Evolutionary conservation across 1,140 invertebrate species (phyloP).

Genomic region (Rhyacophila brunnea): DNA sequence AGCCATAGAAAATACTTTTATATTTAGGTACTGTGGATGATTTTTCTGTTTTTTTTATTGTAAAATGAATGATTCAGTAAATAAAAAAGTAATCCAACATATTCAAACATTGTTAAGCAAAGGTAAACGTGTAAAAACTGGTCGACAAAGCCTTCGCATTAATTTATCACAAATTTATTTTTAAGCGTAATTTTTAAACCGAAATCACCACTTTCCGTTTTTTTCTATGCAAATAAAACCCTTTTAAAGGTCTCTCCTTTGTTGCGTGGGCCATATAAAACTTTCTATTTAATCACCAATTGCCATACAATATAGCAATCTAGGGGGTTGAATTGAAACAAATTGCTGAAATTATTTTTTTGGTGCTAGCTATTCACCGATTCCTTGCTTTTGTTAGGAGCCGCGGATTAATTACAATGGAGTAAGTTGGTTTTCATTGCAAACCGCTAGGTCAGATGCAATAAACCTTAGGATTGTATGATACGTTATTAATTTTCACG

Average conservation of each 20-base stretch:
- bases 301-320: slow-evolving; percentile 28
- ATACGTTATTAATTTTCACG: background rate
- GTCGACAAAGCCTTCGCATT: no score
- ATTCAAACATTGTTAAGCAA: no score
- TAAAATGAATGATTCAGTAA: no score
- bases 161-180: no score
- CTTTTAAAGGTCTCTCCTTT: slow-evolving; percentile 5
- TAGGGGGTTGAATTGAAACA: slow-evolving; percentile 30
- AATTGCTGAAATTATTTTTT: slow-evolving; percentile 32
- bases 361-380: slow-evolving; percentile 17
- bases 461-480: no score
- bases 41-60: no score
- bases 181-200: no score
- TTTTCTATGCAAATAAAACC: slow-evolving; percentile 19
- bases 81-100: no score
- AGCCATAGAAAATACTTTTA: no score
- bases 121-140: no score
- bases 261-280: slow-evolving; percentile 13
- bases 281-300: slow-evolving; percentile 31
- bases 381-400: slow-evolving; percentile 28
- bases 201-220: slow-evolving; percentile 8
- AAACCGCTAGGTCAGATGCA: background rate
- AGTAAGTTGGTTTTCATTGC: slow-evolving; percentile 23
- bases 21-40: no score
- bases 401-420: slow-evolving; percentile 34